phyloP scores from a whole-genome alignment of 2,888 invertebrate genomes.

The Cybosia mesomella region DNA sequence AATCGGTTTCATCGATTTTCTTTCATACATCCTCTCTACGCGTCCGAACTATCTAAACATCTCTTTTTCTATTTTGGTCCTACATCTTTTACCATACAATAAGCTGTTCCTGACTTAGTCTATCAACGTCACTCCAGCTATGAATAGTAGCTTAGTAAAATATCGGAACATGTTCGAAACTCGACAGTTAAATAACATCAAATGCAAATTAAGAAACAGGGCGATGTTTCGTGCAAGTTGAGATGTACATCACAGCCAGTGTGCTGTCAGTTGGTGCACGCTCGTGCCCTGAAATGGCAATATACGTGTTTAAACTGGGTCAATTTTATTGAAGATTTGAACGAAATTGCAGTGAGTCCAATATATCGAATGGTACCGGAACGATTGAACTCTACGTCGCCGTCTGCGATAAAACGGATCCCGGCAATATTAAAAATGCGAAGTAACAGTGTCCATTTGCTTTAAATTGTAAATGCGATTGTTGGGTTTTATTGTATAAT shows the following conservation, averaged over 20 bases:
- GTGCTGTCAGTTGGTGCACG: background rate
- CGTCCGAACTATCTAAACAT: too few species aligned
- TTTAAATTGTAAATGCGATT: background rate
- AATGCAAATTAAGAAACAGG: background rate
- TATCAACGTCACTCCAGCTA: background rate
- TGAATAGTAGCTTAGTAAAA: background rate
- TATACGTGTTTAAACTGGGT: conserved; percentile 17
- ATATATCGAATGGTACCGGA: conserved; percentile 19
- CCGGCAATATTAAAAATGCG: conserved; percentile 13
- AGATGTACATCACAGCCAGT: background rate
- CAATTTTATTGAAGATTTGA: conserved; percentile 19
- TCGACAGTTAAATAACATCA: conserved; percentile 1
- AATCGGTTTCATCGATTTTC: too few species aligned
- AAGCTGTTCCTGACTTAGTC: background rate
- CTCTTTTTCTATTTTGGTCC: too few species aligned
- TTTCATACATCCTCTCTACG: too few species aligned
- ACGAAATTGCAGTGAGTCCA: conserved; percentile 19
- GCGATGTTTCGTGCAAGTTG: background rate
- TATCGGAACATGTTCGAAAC: background rate
- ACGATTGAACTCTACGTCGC: conserved; percentile 15
- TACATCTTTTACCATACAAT: background rate
- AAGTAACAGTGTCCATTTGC: background rate
- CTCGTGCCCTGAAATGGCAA: conserved; percentile 15
- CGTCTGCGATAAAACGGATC: conserved; percentile 13
- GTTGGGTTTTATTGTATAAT: background rate